Evolutionary conservation across 1,140 invertebrate genomes (phyloP).

Genomic region (Psilanteris sp.): DNA sequence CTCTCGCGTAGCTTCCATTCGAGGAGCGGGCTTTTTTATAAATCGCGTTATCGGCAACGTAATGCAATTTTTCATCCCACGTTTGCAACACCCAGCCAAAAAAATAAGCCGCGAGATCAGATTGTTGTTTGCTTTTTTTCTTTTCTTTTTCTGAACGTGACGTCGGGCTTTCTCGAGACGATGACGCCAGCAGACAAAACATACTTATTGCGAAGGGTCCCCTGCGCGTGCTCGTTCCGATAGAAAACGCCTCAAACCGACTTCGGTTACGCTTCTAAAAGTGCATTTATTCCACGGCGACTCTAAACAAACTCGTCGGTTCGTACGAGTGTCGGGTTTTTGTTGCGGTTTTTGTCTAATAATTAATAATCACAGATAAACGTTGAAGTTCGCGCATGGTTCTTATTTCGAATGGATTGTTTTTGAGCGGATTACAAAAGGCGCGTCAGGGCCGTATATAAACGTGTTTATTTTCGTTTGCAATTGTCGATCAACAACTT

Average conservation of each 20-base stretch:
- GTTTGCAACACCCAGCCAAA: not conserved
- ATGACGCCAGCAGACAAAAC: conserved; percentile 69
- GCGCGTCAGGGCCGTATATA: too few species aligned
- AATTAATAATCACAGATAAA: too few species aligned
- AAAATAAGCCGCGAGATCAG: conserved; percentile 28
- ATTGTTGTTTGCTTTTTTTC: conserved; percentile 31
- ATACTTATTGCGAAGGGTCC: conserved; percentile 49
- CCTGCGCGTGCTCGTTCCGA: conserved; percentile 15
- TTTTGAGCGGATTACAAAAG: too few species aligned
- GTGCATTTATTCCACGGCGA: not conserved
- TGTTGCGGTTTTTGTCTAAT: too few species aligned
- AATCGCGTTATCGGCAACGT: conserved; percentile 3
- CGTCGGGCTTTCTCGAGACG: conserved; percentile 59
- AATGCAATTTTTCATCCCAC: conserved; percentile 9
- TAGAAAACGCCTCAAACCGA: conserved; percentile 27
- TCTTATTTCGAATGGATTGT: too few species aligned
- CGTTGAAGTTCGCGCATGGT: too few species aligned
- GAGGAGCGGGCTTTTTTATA: too few species aligned
- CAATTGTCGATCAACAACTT: too few species aligned
- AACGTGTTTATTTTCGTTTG: too few species aligned
- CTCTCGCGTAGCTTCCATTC: too few species aligned
- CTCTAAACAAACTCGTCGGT: too few species aligned
- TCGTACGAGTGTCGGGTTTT: too few species aligned
- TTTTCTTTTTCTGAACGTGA: conserved; percentile 56
- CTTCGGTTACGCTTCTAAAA: conserved; percentile 20